Evolutionary conservation across 2,888 invertebrate genomes (phyloP).

Genomic region (Aporophyla nigra): DNA sequence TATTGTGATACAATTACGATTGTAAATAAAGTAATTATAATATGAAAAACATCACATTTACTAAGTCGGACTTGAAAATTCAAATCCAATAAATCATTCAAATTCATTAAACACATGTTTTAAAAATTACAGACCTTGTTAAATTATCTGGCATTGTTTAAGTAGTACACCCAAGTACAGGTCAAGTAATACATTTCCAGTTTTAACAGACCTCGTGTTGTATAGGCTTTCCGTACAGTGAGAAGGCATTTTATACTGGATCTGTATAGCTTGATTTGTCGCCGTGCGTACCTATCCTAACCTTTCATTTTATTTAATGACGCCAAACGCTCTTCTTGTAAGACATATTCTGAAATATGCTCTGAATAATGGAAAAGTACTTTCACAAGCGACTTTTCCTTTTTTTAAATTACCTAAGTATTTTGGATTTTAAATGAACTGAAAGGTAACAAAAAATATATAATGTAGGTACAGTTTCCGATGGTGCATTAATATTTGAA

Average conservation of each 20-base stretch:
- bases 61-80: slow-evolving; percentile 54
- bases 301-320: slow-evolving; percentile 38
- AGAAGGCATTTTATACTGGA: too few relatives aligned
- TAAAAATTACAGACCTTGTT: slow-evolving; percentile 11
- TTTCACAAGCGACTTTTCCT: background rate
- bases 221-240: too few relatives aligned
- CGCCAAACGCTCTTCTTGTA: background rate
- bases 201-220: too few relatives aligned
- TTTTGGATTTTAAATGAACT: slow-evolving; percentile 13
- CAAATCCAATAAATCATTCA: too few relatives aligned
- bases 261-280: too few relatives aligned
- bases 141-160: slow-evolving; percentile 20
- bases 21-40: slow-evolving; percentile 74
- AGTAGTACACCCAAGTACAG: too few relatives aligned
- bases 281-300: background rate
- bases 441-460: slow-evolving; percentile 27
- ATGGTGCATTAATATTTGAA: slow-evolving; percentile 68
- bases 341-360: background rate
- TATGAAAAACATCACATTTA: slow-evolving; percentile 61
- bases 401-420: background rate
- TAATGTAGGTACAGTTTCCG: slow-evolving; percentile 38
- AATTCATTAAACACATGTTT: slow-evolving; percentile 9
- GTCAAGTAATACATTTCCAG: too few relatives aligned
- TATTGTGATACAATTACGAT: slow-evolving; percentile 83
- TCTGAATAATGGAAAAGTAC: background rate